Evolutionary conservation across 2,113 vertebrate genomes (phyloP), one percentile per base, ranked within the genome.

Genomic region (Pachyramphus minor): DNA sequence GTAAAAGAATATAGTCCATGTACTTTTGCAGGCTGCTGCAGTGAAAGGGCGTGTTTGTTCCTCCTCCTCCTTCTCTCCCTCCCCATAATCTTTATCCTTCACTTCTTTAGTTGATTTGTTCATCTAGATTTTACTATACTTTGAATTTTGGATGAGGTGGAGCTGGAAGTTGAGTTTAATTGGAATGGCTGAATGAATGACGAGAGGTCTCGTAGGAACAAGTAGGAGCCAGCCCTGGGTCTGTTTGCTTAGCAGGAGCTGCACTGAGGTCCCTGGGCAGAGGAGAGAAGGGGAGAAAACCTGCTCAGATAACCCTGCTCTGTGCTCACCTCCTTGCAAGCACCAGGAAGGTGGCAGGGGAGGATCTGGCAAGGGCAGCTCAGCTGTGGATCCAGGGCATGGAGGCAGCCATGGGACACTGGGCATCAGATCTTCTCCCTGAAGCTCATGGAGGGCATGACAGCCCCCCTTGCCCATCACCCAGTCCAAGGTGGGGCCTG

Each of bases 391-490:
- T 41, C 12, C n/a, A 1, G 42, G 64, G 22, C 33, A 5, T 16
- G 59, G 30, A 45, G 20, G 7, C 37, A 42, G 16, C 59, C 11
- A 1, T 30, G 27, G 44, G 49, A 30, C 49, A 18, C 17, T 14
- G 64, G 27, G 15, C 3, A 0, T 31, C 50, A 82, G 31, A 41
- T 66, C 45, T 55, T 71, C 11, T 42, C 42, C 24, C 67, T 45
- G 42, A 31, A 55, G 66, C 55, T 77, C 49, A 27, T 0, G 0
- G n/a, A 33, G 22, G 68, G 4, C 31, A 7, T 0, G 0, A 25
- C n/a, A 80, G 63, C 27, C 4, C 4, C 42, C 12, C 31, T 52
- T 60, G 11, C 24, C 82, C 47, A 28, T 90, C 24, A 52, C 28
- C 22, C 4, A 4, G 60, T 44, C 62, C 0, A 1, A 59, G 19